A percentile compares a stretch with the other conserved stretches of the same genome.
phyloP scores from a whole-genome alignment of 2,797 vertebrate genomes.

The Lindbergichthys nudifrons region DNA sequence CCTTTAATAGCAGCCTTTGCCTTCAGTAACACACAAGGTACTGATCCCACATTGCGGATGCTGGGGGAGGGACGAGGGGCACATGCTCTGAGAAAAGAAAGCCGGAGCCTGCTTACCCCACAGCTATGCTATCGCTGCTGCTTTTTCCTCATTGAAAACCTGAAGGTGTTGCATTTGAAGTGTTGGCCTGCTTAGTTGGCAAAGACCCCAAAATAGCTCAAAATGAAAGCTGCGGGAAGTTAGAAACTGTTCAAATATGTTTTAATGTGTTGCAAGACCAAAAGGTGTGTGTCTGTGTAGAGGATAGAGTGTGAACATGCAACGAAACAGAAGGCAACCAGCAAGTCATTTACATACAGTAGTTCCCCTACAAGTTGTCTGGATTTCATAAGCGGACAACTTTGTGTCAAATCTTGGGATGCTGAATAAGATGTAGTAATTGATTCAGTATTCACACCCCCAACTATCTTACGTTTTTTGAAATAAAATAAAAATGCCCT shows the following conservation, averaged over 20 bases:
- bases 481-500: conserved; percentile 42
- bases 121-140: conserved; percentile 40
- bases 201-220: conserved; percentile 64
- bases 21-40: conserved; percentile 70
- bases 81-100: conserved; percentile 57
- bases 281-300: background rate
- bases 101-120: conserved; percentile 60
- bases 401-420: conserved; percentile 28
- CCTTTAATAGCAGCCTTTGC: conserved; percentile 78
- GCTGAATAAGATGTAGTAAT: conserved; percentile 39
- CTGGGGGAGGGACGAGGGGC: conserved; percentile 49
- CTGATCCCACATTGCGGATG: conserved; percentile 68
- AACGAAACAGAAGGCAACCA: conserved; percentile 30
- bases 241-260: conserved; percentile 40
- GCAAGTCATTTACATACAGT: conserved; percentile 35
- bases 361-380: conserved; percentile 17
- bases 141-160: conserved; percentile 46
- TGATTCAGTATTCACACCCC: conserved; percentile 34
- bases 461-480: conserved; percentile 19
- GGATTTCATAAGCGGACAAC: conserved; percentile 31
- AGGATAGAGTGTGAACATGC: conserved; percentile 21
- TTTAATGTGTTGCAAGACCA: conserved; percentile 26
- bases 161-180: conserved; percentile 68
- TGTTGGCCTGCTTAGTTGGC: conserved; percentile 52
- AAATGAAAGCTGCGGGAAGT: conserved; percentile 34